Conservation (phyloP, 1,140 invertebrate species). For the Hypsibius dujardini region DNA sequence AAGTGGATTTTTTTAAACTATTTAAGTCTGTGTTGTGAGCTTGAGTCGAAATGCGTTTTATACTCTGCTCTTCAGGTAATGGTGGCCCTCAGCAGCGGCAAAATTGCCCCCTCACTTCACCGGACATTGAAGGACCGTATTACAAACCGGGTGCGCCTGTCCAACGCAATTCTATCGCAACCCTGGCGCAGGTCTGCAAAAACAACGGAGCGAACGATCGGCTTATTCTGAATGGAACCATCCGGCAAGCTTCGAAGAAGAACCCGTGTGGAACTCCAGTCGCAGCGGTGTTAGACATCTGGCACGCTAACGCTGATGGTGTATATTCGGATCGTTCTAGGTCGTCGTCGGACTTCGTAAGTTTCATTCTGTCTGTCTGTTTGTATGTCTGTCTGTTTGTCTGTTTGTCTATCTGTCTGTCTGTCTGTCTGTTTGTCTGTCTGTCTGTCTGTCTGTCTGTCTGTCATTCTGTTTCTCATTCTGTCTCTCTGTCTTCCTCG, state of each 20-base stretch:
- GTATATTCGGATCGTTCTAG: not conserved
- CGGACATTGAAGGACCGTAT: not conserved
- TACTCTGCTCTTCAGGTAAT: too few relatives aligned
- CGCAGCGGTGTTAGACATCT: not conserved
- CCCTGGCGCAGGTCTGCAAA: not conserved
- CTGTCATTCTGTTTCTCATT: too few relatives aligned
- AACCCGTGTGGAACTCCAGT: not conserved
- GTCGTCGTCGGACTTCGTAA: too few relatives aligned
- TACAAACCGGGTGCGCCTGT: conserved; percentile 3
- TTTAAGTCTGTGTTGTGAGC: too few relatives aligned
- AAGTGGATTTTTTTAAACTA: too few relatives aligned
- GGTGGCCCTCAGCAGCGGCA: not conserved
- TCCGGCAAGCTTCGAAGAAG: not conserved
- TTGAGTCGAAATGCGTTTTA: too few relatives aligned
- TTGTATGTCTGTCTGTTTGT: too few relatives aligned
- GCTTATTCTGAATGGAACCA: not conserved
- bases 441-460: too few relatives aligned
- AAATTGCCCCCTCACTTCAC: not conserved
- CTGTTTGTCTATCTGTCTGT: too few relatives aligned
- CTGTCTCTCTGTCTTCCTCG: too few relatives aligned
- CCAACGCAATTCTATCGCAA: not conserved
- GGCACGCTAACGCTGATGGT: not conserved
- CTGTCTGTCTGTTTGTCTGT: too few relatives aligned
- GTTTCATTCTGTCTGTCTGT: too few relatives aligned
- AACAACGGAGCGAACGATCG: not conserved